phyloP scores from a whole-genome alignment of 2,113 vertebrate genomes.

The Festucalex cinctus region DNA sequence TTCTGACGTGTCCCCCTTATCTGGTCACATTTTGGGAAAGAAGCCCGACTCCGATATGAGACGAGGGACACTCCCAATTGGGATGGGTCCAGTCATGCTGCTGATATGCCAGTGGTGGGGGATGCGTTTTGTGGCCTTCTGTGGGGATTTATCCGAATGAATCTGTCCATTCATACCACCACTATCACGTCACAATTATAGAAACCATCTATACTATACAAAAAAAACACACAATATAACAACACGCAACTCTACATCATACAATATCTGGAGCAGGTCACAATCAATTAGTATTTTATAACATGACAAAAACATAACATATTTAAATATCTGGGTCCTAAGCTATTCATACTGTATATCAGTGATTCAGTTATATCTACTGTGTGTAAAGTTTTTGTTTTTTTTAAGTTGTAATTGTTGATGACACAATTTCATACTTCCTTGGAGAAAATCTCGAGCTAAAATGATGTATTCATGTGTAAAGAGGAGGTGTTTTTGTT shows the following conservation, averaged over 20 bases:
- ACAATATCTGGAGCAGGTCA: not conserved
- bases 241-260: not conserved
- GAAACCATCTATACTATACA: not conserved
- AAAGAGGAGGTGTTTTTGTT: too few relatives aligned
- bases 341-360: too few relatives aligned
- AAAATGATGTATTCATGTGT: too few relatives aligned
- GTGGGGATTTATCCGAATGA: not conserved
- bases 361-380: too few relatives aligned
- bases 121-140: not conserved
- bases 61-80: conserved; percentile 32
- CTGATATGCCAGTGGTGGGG: not conserved
- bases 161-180: not conserved
- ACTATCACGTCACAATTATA: not conserved
- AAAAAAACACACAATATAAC: not conserved
- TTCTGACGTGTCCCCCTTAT: conserved; percentile 62
- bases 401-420: too few relatives aligned
- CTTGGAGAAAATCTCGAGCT: too few relatives aligned
- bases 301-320: not conserved
- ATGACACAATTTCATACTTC: too few relatives aligned
- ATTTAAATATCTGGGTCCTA: not conserved
- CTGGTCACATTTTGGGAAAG: conserved; percentile 67
- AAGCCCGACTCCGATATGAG: conserved; percentile 27
- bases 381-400: too few relatives aligned
- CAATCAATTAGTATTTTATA: not conserved
- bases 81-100: not conserved